Conservation (phyloP, 2,797 vertebrate genomes). For the Vultur gryphus region DNA sequence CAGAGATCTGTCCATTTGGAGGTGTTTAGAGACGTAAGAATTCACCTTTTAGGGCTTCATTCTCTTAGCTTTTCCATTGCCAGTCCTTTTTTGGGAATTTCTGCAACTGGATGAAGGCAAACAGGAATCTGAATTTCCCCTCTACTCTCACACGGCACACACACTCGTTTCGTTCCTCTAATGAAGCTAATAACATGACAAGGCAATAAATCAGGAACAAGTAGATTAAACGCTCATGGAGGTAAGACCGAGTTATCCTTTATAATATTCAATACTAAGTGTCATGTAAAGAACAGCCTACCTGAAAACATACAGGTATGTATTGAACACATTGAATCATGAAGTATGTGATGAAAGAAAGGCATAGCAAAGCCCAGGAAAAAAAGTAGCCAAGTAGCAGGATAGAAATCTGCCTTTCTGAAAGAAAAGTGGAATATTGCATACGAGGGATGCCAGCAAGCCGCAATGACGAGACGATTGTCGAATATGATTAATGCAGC, state of each 20-base stretch:
- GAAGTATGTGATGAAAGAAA: background rate
- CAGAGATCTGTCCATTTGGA: background rate
- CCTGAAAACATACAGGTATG: background rate
- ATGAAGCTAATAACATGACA: constrained; percentile 37
- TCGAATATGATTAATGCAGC: constrained; percentile 75
- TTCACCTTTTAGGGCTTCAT: background rate
- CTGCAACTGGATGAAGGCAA: background rate
- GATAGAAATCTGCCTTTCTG: constrained; percentile 29
- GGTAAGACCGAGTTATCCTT: background rate
- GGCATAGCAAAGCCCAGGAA: background rate
- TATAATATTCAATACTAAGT: background rate
- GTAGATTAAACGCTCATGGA: constrained; percentile 7
- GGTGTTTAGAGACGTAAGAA: background rate
- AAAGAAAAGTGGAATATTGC: background rate
- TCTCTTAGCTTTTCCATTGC: background rate
- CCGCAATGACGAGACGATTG: constrained; percentile 68
- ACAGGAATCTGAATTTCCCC: background rate
- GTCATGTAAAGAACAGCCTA: background rate
- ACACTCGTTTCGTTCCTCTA: background rate
- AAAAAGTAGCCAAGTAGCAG: background rate
- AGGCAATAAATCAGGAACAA: constrained; percentile 63
- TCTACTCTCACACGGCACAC: background rate
- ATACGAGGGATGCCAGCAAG: constrained; percentile 20
- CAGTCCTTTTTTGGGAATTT: background rate
- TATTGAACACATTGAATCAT: background rate